Percentiles rank a stretch among this genome's conserved stretches.
Evolutionary conservation across 2,888 invertebrate species (phyloP).

Genomic region (Nomada fucata): DNA sequence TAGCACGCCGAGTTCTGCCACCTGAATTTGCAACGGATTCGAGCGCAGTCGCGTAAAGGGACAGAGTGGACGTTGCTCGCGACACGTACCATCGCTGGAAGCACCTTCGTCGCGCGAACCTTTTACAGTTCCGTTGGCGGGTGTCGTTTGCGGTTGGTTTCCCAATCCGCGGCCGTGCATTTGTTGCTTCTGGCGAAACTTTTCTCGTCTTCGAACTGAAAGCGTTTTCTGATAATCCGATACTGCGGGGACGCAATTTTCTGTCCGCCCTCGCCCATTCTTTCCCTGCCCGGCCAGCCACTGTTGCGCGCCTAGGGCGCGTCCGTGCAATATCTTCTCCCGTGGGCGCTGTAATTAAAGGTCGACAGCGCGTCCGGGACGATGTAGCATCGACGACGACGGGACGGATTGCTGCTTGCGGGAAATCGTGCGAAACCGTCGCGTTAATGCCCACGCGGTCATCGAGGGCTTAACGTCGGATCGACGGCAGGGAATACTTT

Average conservation of each 20-base stretch:
- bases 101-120: slow-evolving; percentile 40
- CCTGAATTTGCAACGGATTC: too few relatives aligned
- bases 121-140: slow-evolving; percentile 53
- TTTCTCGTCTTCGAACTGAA: slow-evolving; percentile 63
- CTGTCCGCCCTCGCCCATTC: slow-evolving; percentile 1
- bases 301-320: neutral
- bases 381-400: neutral
- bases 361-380: neutral
- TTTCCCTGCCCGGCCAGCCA: neutral
- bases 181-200: slow-evolving; percentile 60
- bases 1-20: too few relatives aligned
- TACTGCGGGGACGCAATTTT: slow-evolving; percentile 57
- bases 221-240: slow-evolving; percentile 65
- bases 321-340: neutral
- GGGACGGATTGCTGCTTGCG: neutral
- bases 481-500: too few relatives aligned
- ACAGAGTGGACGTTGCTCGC: neutral
- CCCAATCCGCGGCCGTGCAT: slow-evolving; percentile 35
- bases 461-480: too few relatives aligned
- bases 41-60: neutral
- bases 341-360: slow-evolving; percentile 8
- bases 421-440: neutral
- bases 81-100: slow-evolving; percentile 13
- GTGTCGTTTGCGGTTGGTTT: slow-evolving; percentile 58
- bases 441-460: too few relatives aligned